phyloP scores from a whole-genome alignment of 2,888 invertebrate species.

The Archips crataeganus region DNA sequence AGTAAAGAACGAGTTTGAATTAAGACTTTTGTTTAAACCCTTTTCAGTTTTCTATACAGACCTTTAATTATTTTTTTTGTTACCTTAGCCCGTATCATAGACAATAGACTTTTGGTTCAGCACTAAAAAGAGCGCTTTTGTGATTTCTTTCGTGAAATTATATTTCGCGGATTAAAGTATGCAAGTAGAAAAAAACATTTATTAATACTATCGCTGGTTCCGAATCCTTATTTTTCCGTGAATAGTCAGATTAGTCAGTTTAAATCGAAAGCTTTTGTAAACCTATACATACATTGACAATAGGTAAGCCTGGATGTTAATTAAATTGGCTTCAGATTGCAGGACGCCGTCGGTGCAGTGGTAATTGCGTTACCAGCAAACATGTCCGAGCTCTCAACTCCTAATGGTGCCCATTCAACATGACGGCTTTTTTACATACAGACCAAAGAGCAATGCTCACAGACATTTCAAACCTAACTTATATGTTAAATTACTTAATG shows the following conservation, averaged over 20 bases:
- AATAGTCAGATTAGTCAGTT: neutral
- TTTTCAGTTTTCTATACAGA: too few species aligned
- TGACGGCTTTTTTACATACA: slow-evolving; percentile 57
- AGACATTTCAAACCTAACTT: slow-evolving; percentile 4
- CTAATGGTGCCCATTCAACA: slow-evolving; percentile 62
- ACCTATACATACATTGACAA: slow-evolving; percentile 52
- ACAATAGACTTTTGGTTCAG: too few species aligned
- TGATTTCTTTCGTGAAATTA: too few species aligned
- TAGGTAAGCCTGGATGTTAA: slow-evolving; percentile 75
- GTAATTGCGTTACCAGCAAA: slow-evolving; percentile 79
- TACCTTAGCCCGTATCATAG: too few species aligned
- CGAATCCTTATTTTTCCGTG: neutral
- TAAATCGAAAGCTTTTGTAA: slow-evolving; percentile 17
- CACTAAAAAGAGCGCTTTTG: too few species aligned
- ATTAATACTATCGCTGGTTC: neutral
- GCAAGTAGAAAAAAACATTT: neutral
- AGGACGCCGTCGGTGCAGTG: slow-evolving; percentile 67
- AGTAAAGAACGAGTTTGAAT: too few species aligned
- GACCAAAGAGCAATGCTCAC: slow-evolving; percentile 44
- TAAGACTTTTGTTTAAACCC: too few species aligned
- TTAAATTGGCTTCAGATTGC: slow-evolving; percentile 83
- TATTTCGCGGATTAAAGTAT: too few species aligned
- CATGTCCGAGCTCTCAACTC: slow-evolving; percentile 63
- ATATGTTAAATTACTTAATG: neutral
- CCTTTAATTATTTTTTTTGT: too few species aligned